Conservation (phyloP, 2,797 vertebrate species). For the Sorex maritimensis region DNA sequence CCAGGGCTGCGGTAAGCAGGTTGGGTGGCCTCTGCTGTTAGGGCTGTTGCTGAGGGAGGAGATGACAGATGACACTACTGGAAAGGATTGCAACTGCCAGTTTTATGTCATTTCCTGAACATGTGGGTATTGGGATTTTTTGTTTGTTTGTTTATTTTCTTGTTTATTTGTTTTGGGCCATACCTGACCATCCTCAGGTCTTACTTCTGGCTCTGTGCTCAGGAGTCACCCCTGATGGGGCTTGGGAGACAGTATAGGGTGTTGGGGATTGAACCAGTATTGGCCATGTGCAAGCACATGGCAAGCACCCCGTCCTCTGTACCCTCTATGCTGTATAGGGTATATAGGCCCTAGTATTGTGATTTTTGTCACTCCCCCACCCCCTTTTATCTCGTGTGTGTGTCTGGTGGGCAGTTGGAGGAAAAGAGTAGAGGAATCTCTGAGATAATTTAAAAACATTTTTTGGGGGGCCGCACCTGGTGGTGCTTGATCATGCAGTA, state of each 20-base stretch:
- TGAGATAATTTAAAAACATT: too few species aligned
- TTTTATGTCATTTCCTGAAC: neutral
- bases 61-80: neutral
- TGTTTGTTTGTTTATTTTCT: neutral
- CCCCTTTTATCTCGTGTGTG: neutral
- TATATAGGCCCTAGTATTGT: neutral
- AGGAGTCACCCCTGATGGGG: too few species aligned
- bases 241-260: too few species aligned
- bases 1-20: neutral
- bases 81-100: slow-evolving; percentile 13
- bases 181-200: too few species aligned
- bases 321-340: too few species aligned
- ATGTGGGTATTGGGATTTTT: neutral
- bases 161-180: neutral
- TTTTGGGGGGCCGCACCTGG: too few species aligned
- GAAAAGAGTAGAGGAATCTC: neutral
- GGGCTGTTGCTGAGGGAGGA: neutral
- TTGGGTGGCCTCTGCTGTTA: neutral
- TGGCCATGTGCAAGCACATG: too few species aligned
- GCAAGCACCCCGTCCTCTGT: too few species aligned
- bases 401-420: neutral
- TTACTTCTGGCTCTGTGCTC: too few species aligned
- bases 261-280: too few species aligned
- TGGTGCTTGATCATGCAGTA: too few species aligned
- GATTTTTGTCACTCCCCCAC: neutral